These are phyloP conservation scores for Chymomyza costata DNA, from an alignment of 1,140 invertebrate genomes.

Conservation along the genomic window DNA sequence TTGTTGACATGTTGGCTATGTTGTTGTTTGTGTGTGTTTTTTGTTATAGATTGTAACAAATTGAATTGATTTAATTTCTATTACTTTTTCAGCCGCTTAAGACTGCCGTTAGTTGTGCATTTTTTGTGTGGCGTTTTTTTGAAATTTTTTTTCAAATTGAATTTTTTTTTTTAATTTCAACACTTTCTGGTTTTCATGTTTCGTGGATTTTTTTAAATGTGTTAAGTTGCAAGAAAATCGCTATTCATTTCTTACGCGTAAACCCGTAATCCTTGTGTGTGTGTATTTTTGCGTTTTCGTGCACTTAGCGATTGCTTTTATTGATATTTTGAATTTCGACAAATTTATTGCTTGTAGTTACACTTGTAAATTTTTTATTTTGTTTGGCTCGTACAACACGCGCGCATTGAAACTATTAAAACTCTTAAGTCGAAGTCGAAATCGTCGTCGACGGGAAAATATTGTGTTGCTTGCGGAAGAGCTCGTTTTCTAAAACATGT, in stretches of 20 bases:
- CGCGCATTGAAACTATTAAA: too few relatives aligned
- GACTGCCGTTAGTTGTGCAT: slow-evolving; percentile 1
- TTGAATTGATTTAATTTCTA: background rate
- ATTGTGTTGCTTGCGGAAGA: slow-evolving; percentile 32
- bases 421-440: too few relatives aligned
- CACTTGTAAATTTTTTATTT: slow-evolving; percentile 5
- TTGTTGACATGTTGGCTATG: background rate
- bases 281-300: slow-evolving; percentile 15
- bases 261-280: slow-evolving; percentile 61
- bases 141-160: slow-evolving; percentile 16
- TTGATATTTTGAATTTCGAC: slow-evolving; percentile 17
- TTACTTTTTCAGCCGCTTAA: background rate
- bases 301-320: slow-evolving; percentile 21
- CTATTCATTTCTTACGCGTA: slow-evolving; percentile 42
- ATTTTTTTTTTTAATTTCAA: slow-evolving; percentile 19
- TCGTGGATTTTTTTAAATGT: slow-evolving; percentile 7
- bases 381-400: slow-evolving; percentile 11
- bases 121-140: slow-evolving; percentile 18
- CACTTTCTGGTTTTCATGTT: slow-evolving; percentile 71
- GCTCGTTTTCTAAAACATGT: slow-evolving; percentile 73
- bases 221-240: slow-evolving; percentile 26
- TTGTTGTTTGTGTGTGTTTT: slow-evolving; percentile 1
- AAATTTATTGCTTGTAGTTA: slow-evolving; percentile 6
- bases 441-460: too few relatives aligned
- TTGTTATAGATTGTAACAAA: slow-evolving; percentile 4